These are phyloP conservation scores for Hyperoodon ampullatus DNA, from an alignment of 2,113 vertebrate genomes.

Conservation along the genomic window DNA sequence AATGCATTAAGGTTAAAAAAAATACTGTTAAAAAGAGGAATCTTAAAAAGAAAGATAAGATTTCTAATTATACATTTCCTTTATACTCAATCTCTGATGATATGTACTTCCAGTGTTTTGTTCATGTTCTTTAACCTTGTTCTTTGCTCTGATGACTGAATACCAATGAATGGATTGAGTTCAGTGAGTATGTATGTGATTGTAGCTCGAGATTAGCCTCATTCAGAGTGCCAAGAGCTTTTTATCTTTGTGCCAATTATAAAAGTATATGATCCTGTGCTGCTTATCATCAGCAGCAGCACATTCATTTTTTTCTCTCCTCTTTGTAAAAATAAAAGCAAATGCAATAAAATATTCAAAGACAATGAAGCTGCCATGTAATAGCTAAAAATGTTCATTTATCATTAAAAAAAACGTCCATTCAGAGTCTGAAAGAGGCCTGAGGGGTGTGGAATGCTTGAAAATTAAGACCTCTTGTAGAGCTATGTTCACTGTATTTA, in stretches of 20 bases:
- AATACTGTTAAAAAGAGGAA: constrained; percentile 9
- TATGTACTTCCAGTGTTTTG: background rate
- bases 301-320: background rate
- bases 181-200: background rate
- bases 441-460: background rate
- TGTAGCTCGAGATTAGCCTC: background rate
- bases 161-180: background rate
- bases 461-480: background rate
- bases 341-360: constrained; percentile 48
- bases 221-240: background rate
- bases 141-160: constrained; percentile 9
- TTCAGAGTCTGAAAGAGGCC: constrained; percentile 15
- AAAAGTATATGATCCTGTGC: background rate
- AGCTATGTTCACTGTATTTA: background rate
- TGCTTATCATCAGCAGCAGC: background rate
- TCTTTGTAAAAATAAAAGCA: constrained; percentile 52
- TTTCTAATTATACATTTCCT: constrained; percentile 46
- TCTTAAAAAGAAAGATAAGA: constrained; percentile 38
- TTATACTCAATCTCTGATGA: background rate
- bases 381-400: constrained; percentile 40
- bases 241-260: constrained; percentile 33
- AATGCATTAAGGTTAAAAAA: background rate
- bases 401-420: background rate
- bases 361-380: background rate
- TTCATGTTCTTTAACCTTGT: background rate